Conservation (phyloP, 2,113 vertebrate species). For the Zingel zingel region DNA sequence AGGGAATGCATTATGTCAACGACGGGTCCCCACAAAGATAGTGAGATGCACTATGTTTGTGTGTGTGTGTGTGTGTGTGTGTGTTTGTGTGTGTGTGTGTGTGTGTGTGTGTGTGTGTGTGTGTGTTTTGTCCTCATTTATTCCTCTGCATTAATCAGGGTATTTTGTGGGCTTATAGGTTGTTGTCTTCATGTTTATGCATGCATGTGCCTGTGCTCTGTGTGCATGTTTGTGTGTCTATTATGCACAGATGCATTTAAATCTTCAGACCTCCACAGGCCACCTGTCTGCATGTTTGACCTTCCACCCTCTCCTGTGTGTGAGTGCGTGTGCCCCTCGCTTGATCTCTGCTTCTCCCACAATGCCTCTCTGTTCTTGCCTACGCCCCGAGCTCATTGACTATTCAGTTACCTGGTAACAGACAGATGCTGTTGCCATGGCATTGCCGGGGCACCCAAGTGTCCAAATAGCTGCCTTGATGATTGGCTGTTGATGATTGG, state of each 20-base stretch:
- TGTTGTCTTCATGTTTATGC: background rate
- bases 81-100: no score
- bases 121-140: background rate
- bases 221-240: background rate
- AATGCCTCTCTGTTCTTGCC: slow-evolving; percentile 25
- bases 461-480: no score
- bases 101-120: background rate
- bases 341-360: slow-evolving; percentile 47
- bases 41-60: no score
- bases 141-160: background rate
- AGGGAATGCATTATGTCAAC: no score
- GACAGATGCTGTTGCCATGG: slow-evolving; percentile 70
- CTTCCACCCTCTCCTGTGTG: slow-evolving; percentile 40
- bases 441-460: background rate
- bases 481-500: no score
- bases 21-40: no score
- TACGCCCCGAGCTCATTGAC: slow-evolving; percentile 51
- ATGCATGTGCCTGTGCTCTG: background rate
- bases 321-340: background rate
- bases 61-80: background rate
- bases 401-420: slow-evolving; percentile 68
- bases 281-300: slow-evolving; percentile 46
- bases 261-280: slow-evolving; percentile 18
- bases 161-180: background rate
- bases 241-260: background rate